Percentiles rank a stretch among this genome's conserved stretches.
phyloP scores from a whole-genome alignment of 2,113 vertebrate genomes.

The Oceanites oceanicus region DNA sequence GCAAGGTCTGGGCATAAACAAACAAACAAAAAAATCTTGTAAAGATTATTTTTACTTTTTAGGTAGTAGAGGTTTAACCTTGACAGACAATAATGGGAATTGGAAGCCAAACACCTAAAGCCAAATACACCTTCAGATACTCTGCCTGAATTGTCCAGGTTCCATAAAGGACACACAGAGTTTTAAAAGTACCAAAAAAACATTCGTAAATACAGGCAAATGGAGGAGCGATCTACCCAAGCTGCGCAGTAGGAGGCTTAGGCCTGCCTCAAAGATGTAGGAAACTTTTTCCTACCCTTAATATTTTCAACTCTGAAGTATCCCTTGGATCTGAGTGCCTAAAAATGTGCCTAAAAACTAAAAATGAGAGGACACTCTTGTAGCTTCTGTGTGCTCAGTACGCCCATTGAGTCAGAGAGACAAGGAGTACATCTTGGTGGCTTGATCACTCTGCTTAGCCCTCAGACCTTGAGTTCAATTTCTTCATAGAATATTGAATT shows the following conservation, averaged over 20 bases:
- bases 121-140: not conserved
- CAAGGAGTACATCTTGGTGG: not conserved
- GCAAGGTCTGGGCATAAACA: not conserved
- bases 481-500: not conserved
- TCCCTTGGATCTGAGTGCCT: not conserved
- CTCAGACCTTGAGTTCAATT: not conserved
- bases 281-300: not conserved
- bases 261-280: not conserved
- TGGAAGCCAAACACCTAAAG: not conserved
- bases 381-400: not conserved
- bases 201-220: not conserved
- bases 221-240: accelerated
- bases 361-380: not conserved
- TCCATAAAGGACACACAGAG: not conserved
- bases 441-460: not conserved
- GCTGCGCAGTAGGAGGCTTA: not conserved
- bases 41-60: not conserved
- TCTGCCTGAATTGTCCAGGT: not conserved
- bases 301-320: not conserved
- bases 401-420: not conserved
- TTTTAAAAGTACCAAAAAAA: not conserved
- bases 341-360: not conserved
- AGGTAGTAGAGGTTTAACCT: not conserved
- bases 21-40: not conserved
- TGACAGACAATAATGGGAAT: not conserved